Percentiles rank a stretch among this genome's conserved stretches.
phyloP scores from a whole-genome alignment of 1,140 invertebrate genomes.

The Parapsyche elsis region DNA sequence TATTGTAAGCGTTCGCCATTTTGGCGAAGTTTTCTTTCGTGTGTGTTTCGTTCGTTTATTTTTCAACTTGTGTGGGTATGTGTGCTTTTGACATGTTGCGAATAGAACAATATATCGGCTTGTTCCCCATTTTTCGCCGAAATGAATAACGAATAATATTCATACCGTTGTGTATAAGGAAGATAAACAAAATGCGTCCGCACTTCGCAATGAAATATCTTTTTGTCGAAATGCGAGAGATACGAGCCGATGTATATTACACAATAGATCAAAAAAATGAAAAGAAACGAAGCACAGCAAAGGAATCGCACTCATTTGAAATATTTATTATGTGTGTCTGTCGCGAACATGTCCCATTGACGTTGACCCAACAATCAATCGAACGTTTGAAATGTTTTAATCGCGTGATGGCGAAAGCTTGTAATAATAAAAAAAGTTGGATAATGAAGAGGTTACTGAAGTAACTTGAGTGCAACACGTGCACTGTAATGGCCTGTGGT shows the following conservation, averaged over 20 bases:
- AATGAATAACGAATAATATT: background rate
- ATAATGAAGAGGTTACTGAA: too few species aligned
- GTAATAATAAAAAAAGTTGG: too few species aligned
- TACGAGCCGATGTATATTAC: background rate
- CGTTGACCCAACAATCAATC: too few species aligned
- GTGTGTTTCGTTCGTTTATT: background rate
- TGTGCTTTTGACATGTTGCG: conserved; percentile 5
- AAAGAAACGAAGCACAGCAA: too few species aligned
- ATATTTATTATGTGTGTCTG: too few species aligned
- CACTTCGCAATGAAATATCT: conserved; percentile 2
- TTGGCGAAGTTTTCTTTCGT: background rate
- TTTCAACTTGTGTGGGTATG: background rate
- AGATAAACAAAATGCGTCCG: conserved; percentile 15
- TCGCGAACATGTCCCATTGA: too few species aligned
- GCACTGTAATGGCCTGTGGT: too few species aligned
- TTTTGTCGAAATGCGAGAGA: background rate
- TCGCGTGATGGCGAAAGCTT: too few species aligned
- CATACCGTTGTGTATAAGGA: background rate
- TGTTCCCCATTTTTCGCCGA: background rate
- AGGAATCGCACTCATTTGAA: too few species aligned
- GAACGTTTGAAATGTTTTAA: too few species aligned
- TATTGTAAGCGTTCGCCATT: too few species aligned
- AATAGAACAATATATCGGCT: background rate
- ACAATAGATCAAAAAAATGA: conserved; percentile 7
- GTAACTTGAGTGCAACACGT: too few species aligned